phyloP scores from a whole-genome alignment of 2,888 invertebrate genomes.

The Meghimatium bilineatum region DNA sequence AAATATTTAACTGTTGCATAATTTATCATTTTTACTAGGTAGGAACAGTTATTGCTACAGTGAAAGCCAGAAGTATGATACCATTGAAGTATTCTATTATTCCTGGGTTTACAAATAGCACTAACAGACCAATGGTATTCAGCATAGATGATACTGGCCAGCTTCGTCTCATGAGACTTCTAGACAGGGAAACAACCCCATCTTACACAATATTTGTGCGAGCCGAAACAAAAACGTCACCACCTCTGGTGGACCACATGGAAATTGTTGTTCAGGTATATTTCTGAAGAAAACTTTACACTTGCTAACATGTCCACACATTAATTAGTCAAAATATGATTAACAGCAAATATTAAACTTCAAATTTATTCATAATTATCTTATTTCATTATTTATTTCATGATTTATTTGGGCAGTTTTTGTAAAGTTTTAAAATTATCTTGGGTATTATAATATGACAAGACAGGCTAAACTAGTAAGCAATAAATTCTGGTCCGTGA shows the following conservation, averaged over 20 bases:
- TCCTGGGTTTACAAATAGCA: constrained; percentile 80
- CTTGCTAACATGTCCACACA: not conserved
- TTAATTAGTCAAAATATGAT: not conserved
- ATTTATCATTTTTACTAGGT: constrained; percentile 16
- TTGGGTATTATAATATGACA: too few species aligned
- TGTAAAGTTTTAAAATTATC: too few species aligned
- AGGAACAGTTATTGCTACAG: constrained; percentile 81
- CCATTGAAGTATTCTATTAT: constrained; percentile 82
- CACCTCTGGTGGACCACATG: constrained; percentile 82
- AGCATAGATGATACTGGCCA: constrained; percentile 66
- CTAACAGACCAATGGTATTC: constrained; percentile 76
- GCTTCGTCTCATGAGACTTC: constrained; percentile 80
- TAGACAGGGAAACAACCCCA: constrained; percentile 86
- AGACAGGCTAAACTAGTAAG: too few species aligned
- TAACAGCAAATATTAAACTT: not conserved
- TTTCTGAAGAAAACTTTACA: not conserved
- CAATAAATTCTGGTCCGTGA: too few species aligned
- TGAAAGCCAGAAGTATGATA: constrained; percentile 82
- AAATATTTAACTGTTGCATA: too few species aligned
- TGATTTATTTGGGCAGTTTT: too few species aligned
- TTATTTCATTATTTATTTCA: too few species aligned
- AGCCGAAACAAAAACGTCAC: constrained; percentile 85
- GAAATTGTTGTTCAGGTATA: constrained; percentile 82
- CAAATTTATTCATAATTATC: not conserved
- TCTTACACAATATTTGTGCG: constrained; percentile 76